Evolutionary conservation across 2,888 invertebrate genomes (phyloP), one percentile per base, ranked within the genome.

Genomic region (Biston stratarius): DNA sequence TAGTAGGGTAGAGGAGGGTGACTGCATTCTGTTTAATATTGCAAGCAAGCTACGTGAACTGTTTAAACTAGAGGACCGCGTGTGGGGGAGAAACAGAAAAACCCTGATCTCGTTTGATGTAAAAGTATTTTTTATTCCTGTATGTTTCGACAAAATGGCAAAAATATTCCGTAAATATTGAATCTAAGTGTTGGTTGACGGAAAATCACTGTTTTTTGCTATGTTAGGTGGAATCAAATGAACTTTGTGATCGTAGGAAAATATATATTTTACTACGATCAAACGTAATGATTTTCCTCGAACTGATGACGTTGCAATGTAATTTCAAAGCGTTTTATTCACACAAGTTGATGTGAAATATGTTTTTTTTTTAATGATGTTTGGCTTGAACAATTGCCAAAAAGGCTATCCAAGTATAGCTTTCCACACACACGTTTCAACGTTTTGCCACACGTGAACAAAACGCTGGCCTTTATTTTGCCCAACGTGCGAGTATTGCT

Each of bases 1-100:
- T 61, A 67, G 67, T 44, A 62, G 60, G 55, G 66, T 47, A 62
- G 45, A 42, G 58, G 71, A 83, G 88, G 90, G 89, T 82, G 56
- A 76, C 78, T 85, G 87, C 89, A 88, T 85, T 85, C 85, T 85
- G 85, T 89, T 92, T 91, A 91, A 92, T 91, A 91, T 90, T 92
- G 89, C 87, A 91, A 87, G 84, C 83, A 82, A 82, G 83, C 81
- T 84, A 88, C 89, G 86, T 89, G 89, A 83, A 86, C 84, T 88
- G 90, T 89, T 89, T 89, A 86, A 86, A 86, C 89, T 84, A 77
- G 74, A 80, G 77, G 69, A 76, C 79, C 73, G 72, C 72, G 68
- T 60, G 65, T 68, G 65, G 69, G 74, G 73, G 69, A 63, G 69
- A 70, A 70, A 68, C 70, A 66, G 68, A 68, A 73, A 70, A 71